Evolutionary conservation across 2,888 invertebrate genomes (phyloP).

Genomic region (Apeira syringaria): DNA sequence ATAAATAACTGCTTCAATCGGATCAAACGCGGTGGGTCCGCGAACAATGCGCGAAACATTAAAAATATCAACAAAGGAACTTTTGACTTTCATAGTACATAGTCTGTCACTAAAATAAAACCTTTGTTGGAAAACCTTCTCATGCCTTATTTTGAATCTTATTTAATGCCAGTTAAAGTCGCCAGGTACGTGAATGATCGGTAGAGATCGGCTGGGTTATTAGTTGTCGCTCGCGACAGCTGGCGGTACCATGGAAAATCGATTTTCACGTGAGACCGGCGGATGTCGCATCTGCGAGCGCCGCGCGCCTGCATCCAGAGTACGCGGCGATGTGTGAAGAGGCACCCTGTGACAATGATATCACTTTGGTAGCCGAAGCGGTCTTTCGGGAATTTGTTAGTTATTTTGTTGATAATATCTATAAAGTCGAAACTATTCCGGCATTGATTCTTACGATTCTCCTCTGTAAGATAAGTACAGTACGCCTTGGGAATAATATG

Average conservation of each 20-base stretch:
- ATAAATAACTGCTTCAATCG: constrained; percentile 79
- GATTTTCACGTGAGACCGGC: constrained; percentile 81
- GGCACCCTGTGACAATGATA: constrained; percentile 41
- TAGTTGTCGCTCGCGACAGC: constrained; percentile 78
- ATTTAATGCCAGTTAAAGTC: constrained; percentile 33
- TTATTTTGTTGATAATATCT: no score
- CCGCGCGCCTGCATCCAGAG: constrained; percentile 67
- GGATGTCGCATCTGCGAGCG: constrained; percentile 80
- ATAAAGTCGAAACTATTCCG: no score
- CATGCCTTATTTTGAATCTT: constrained; percentile 39
- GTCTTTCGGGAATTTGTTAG: no score
- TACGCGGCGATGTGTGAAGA: constrained; percentile 56
- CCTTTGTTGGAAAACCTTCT: constrained; percentile 1
- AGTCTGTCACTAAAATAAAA: constrained; percentile 46
- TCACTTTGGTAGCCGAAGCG: constrained; percentile 23
- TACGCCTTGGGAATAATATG: no score
- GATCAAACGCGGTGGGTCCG: constrained; percentile 79
- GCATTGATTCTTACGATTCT: no score
- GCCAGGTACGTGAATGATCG: constrained; percentile 18
- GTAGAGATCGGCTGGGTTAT: constrained; percentile 41
- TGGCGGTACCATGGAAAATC: constrained; percentile 81
- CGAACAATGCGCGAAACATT: constrained; percentile 83
- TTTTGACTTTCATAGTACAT: constrained; percentile 81
- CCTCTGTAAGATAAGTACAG: no score
- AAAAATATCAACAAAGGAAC: constrained; percentile 83